These are phyloP conservation scores for Smutsia gigantea DNA, from an alignment of 2,797 vertebrate genomes.

Conservation along the genomic window DNA sequence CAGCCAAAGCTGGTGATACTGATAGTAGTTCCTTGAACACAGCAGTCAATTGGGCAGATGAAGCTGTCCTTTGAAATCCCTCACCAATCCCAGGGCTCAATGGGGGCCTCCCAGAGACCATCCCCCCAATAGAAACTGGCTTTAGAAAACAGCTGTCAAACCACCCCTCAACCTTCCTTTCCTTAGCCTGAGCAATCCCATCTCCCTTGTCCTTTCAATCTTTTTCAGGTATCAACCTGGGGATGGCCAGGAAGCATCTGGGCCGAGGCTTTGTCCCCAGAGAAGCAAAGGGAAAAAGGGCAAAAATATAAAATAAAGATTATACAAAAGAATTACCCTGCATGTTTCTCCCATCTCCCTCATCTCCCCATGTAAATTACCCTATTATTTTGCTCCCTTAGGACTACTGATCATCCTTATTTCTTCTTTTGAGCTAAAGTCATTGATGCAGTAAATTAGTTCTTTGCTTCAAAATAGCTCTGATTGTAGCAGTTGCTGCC, in stretches of 20 bases:
- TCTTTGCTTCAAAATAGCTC: slow-evolving; percentile 89
- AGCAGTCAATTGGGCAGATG: background rate
- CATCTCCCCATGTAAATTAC: slow-evolving; percentile 86
- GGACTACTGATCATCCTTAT: slow-evolving; percentile 88
- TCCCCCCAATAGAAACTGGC: background rate
- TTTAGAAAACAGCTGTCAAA: background rate
- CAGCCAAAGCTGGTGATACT: background rate
- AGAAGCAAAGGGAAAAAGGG: slow-evolving; percentile 74
- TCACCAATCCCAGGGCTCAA: background rate
- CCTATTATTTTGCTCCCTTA: slow-evolving; percentile 88
- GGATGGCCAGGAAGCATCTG: background rate
- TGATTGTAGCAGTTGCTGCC: slow-evolving; percentile 85
- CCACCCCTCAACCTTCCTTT: background rate
- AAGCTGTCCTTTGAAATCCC: background rate
- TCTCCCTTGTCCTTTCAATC: background rate
- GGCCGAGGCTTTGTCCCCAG: slow-evolving; percentile 44
- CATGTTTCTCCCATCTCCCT: slow-evolving; percentile 78
- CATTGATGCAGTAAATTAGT: slow-evolving; percentile 93
- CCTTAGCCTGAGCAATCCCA: background rate
- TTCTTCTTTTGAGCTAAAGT: slow-evolving; percentile 91
- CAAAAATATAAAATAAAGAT: slow-evolving; percentile 82
- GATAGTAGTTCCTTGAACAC: background rate
- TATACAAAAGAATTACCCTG: slow-evolving; percentile 81
- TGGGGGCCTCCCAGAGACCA: background rate
- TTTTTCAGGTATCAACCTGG: background rate